A percentile compares a stretch with the other conserved stretches of the same genome.
Conservation (phyloP, 1,140 invertebrate genomes). For the Leptestheria dahalacensis region DNA sequence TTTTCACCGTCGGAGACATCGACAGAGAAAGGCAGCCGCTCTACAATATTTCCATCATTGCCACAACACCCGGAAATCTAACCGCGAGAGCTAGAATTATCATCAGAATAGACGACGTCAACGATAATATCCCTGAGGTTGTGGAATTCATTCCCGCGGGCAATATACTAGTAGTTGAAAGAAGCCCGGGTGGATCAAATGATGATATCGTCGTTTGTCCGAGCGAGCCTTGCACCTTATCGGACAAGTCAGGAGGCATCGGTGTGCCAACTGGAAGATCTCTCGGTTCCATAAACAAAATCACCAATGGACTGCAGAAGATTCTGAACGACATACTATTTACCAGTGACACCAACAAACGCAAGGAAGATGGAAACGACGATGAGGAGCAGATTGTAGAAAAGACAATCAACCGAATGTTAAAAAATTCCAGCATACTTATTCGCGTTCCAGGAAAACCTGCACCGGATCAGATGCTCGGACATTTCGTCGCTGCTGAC, state of each 20-base stretch:
- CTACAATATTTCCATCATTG: slow-evolving; percentile 64
- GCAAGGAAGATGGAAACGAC: neutral
- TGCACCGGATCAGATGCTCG: neutral
- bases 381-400: neutral
- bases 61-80: slow-evolving; percentile 30
- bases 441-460: neutral
- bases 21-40: neutral
- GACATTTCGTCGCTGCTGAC: neutral
- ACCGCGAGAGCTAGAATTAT: neutral
- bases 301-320: neutral
- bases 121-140: neutral
- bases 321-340: neutral
- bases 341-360: neutral
- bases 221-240: neutral
- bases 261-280: neutral
- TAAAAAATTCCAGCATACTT: neutral
- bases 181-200: neutral
- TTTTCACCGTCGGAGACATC: neutral
- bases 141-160: neutral
- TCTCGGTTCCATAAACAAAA: neutral
- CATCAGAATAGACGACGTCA: neutral
- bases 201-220: neutral
- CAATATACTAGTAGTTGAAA: neutral
- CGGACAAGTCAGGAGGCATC: neutral
- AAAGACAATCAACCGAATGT: neutral